Base-by-base conservation (phyloP, 2,797 vertebrate species). In the Semaprochilodus insignis region DNA sequence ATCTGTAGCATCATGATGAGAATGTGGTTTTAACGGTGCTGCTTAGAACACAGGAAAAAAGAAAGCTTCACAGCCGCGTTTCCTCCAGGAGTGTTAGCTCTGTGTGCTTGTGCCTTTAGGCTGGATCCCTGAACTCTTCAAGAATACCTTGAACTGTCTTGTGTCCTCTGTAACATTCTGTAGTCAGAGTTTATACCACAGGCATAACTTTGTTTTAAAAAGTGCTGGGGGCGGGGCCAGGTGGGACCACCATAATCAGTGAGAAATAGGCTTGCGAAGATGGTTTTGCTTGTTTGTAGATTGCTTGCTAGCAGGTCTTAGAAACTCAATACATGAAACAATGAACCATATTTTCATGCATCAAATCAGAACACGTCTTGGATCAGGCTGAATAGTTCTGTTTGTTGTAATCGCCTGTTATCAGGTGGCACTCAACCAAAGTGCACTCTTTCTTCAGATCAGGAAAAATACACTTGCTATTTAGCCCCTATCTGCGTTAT, bases 1-100 rank as follows among this genome's bases (percentile, higher is more conserved):
- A 85, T 93, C 90, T 90, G 87, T 36, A 90, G 86, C 67, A 77
- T 84, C 81, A 71, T 52, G 48, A 79, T 36, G 73, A 74, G 59
- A 77, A 44, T n/a, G 19, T 67, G 25, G 23, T 4, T 67, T 52
- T 62, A 60, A 77, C 55, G 21, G 31, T 25, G 19, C 27, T 36
- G 25, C 74, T 77, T 57, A 54, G 74, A 82, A 63, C 54, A 6
- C 44, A 60, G 17, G 57, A 34, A 54, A 67, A 67, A 51, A 10
- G 34, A 21, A 48, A 10, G 1, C 51, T 72, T 25, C 70, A 59
- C 55, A 55, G 44, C 1, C 2, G 15, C 25, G 62, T 65, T 81
- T 54, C 66, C 36, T 69, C 66, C n/a, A 14, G 51, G 52, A 55
- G 25, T 11, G 36, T 74, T 59, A 7, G 17, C 31, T 17, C 4